Conservation (phyloP, 2,797 vertebrate genomes). For the Pipistrellus pygmaeus region DNA sequence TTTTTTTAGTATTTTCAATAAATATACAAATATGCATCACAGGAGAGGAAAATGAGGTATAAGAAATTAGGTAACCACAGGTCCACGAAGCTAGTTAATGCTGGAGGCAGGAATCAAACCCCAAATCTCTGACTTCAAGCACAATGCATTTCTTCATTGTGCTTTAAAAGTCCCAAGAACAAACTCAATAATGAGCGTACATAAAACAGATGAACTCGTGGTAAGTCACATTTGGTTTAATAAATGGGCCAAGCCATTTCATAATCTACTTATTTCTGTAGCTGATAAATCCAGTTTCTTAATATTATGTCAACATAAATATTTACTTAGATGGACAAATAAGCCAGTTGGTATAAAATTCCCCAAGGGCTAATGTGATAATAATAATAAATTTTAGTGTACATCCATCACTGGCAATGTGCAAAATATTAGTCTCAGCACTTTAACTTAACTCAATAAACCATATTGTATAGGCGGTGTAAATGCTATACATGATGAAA, state of each 20-base stretch:
- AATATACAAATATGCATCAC: background rate
- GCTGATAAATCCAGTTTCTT: background rate
- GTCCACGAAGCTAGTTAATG: background rate
- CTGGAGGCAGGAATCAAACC: background rate
- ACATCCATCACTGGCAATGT: background rate
- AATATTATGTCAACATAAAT: conserved; percentile 26
- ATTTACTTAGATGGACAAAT: conserved; percentile 6
- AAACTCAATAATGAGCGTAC: background rate
- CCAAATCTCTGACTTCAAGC: background rate
- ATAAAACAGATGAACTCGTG: background rate
- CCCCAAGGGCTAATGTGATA: background rate
- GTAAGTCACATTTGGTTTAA: background rate
- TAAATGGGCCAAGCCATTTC: background rate
- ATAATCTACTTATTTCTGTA: conserved; percentile 20
- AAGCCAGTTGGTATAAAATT: background rate
- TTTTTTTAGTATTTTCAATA: conserved; percentile 28
- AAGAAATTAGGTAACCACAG: background rate
- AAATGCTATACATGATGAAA: background rate
- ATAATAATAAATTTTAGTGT: background rate
- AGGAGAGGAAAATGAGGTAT: background rate
- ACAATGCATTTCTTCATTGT: background rate
- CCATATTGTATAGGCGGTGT: background rate
- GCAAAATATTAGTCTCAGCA: background rate
- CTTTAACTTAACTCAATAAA: background rate
- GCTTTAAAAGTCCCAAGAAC: background rate